phyloP scores from a whole-genome alignment of 2,113 vertebrate genomes.

The Bubo bubo region DNA sequence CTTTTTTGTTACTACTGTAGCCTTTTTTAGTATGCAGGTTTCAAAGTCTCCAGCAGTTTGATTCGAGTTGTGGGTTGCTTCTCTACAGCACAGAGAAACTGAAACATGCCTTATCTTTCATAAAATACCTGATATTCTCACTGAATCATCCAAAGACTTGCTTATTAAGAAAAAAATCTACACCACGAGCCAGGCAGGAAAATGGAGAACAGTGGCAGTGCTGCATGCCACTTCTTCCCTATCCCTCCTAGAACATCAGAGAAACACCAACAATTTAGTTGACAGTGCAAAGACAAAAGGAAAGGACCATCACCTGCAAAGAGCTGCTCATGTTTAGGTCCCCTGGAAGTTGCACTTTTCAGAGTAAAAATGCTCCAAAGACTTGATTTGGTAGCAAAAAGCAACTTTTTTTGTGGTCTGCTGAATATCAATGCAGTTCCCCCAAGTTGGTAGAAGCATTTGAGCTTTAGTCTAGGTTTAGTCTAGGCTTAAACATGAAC shows the following conservation, averaged over 20 bases:
- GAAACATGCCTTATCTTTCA: not conserved
- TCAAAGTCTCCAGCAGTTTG: not conserved
- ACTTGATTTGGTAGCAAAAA: not conserved
- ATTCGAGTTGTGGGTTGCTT: not conserved
- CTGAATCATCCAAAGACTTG: not conserved
- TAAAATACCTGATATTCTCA: not conserved
- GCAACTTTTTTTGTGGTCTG: not conserved
- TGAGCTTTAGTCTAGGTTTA: not conserved
- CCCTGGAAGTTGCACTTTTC: not conserved
- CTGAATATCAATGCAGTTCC: not conserved
- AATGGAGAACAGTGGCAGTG: not conserved
- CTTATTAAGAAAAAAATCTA: not conserved
- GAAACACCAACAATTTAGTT: not conserved
- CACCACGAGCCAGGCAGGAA: not conserved
- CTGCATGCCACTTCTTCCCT: not conserved
- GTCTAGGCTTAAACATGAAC: not conserved
- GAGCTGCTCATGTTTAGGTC: not conserved
- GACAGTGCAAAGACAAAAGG: not conserved
- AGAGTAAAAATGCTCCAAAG: not conserved
- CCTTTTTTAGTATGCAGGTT: not conserved
- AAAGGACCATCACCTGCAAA: not conserved
- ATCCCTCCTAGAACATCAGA: not conserved
- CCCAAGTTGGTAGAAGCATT: not conserved
- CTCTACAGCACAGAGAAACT: not conserved
- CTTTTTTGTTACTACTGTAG: not conserved